Conservation (phyloP, 2,888 invertebrate species). For the Caenorhabditis sinica region DNA sequence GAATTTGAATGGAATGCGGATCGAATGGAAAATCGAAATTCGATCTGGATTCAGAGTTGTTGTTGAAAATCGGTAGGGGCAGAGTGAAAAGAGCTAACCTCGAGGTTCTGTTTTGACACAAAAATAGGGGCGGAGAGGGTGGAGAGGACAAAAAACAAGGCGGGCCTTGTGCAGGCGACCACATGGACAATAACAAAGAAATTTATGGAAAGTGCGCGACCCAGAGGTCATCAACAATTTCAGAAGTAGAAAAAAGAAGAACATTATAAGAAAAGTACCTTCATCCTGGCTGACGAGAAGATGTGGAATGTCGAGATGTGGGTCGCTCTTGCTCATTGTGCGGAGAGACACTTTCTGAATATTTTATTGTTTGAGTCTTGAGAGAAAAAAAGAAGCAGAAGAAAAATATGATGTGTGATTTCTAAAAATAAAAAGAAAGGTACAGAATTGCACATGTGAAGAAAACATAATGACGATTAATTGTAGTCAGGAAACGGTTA, state of each 20-base stretch:
- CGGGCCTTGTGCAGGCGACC: conserved; percentile 25
- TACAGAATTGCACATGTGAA: conserved; percentile 11
- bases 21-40: conserved; percentile 22
- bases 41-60: conserved; percentile 21
- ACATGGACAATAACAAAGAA: conserved; percentile 48
- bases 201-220: conserved; percentile 42
- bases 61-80: conserved; percentile 25
- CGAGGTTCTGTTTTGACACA: conserved; percentile 54
- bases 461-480: conserved; percentile 33
- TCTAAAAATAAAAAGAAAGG: conserved; percentile 28
- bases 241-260: not conserved
- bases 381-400: not conserved
- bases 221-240: conserved; percentile 32
- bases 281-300: conserved; percentile 71
- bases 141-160: conserved; percentile 45
- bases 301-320: conserved; percentile 73
- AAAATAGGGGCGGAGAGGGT: conserved; percentile 41
- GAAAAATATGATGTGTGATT: conserved; percentile 14
- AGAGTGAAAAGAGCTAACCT: conserved; percentile 33
- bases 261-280: conserved; percentile 40
- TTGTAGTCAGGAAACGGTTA: conserved; percentile 30
- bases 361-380: conserved; percentile 27
- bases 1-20: conserved; percentile 3
- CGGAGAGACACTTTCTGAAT: conserved; percentile 68
- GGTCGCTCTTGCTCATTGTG: conserved; percentile 72